Percentiles rank a stretch among this genome's conserved stretches.
Evolutionary conservation across 2,797 vertebrate species (phyloP).

Genomic region (Neoniphon sammara): DNA sequence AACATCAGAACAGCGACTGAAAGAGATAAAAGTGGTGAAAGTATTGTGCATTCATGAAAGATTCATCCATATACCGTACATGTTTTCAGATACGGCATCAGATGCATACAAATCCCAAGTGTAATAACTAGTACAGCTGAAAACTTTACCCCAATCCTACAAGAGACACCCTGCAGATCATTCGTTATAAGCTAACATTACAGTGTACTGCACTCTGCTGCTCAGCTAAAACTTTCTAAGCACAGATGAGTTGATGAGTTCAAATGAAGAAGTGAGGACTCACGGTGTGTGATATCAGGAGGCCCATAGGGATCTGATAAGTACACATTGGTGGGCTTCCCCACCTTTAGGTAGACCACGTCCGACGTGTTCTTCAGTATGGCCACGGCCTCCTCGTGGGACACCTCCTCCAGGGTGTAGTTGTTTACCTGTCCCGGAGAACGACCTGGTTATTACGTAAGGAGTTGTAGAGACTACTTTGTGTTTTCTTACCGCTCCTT

Average conservation of each 20-base stretch:
- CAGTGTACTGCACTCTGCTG: not conserved
- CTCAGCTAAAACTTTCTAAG: not conserved
- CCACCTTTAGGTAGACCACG: constrained; percentile 95
- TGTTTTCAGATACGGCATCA: not conserved
- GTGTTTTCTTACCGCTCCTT: constrained; percentile 30
- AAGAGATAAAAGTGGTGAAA: not conserved
- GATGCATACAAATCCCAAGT: not conserved
- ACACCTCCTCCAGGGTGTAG: constrained; percentile 97
- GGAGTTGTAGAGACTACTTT: not conserved
- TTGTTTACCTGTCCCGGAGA: constrained; percentile 89
- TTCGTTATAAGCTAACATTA: not conserved
- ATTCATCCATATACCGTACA: not conserved
- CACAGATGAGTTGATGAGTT: not conserved
- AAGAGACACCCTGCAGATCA: not conserved
- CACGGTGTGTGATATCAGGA: constrained; percentile 96
- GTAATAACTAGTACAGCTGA: not conserved
- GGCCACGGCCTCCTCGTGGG: constrained; percentile 96
- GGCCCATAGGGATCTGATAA: constrained; percentile 96
- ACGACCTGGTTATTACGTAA: constrained; percentile 20
- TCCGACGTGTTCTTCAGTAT: constrained; percentile 97
- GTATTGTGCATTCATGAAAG: not conserved
- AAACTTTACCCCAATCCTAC: not conserved
- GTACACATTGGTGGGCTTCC: constrained; percentile 96
- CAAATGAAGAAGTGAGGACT: constrained; percentile 74
- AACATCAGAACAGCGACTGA: not conserved